Evolutionary conservation across 1,140 invertebrate genomes (phyloP), one percentile per base, ranked within the genome.

Genomic region (Meloidogyne floridensis): DNA sequence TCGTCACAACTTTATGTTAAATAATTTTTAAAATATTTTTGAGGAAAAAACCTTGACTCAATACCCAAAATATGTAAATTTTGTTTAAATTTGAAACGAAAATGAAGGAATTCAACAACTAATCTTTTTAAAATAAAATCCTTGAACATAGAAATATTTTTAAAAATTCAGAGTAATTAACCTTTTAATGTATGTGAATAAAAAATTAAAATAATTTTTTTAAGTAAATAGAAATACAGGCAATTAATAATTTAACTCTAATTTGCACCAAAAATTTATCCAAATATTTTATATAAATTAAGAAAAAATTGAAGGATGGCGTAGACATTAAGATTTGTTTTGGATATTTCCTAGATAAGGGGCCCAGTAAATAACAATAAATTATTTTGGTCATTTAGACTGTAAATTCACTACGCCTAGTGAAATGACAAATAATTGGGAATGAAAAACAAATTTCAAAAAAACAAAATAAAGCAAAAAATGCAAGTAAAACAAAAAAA

Each of bases 1-100:
- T 79, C 77, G 32, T 79, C 77, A 70, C 77, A 79, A 70, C 77
- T 79, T 20, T 42, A 53, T 18, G 32, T 71, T 71, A 47, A 72
- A 13, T 6, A 73, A 73, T 74, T 65, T 7, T 4, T 7, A 65
- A 15, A 15, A 18, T 32, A 6, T 15, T 32, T 8, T 15, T 5
- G 15, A n/a, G 9, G 10, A 2, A 43, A 65, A 20, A n/a, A 79
- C 77, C 77, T 79, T 69, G 77, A 79, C 15, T 79, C 77, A 47
- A 79, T 79, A 51, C 77, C 77, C 65, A 79, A 79, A 65, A 79
- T 47, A 70, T 79, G 9, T 15, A 76, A 5, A n/a, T 18, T 65
- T 8, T n/a, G 59, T 18, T 65, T 65, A n/a, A n/a, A 65, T 65
- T 18, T 65, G 15, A 18, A 65, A n/a, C n/a, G 15, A 65, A 18